phyloP scores from a whole-genome alignment of 2,113 vertebrate genomes.

The Myrmecobius fasciatus region DNA sequence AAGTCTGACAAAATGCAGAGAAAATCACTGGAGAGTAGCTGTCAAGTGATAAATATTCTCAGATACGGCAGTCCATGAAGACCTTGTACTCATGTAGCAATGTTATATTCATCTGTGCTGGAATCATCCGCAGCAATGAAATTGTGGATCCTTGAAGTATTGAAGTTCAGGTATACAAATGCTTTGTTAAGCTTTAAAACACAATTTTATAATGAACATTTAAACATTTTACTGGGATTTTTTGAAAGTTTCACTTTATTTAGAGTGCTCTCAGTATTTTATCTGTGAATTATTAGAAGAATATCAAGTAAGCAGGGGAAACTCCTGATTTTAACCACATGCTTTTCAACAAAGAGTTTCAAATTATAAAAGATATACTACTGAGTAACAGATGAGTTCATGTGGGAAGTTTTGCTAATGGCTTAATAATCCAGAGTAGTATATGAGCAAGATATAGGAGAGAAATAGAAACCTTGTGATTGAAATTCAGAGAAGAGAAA shows the following conservation, averaged over 20 bases:
- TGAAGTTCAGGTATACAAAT: not conserved
- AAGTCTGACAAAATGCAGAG: not conserved
- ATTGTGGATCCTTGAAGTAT: not conserved
- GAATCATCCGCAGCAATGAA: not conserved
- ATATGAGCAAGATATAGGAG: not conserved
- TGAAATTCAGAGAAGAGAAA: not conserved
- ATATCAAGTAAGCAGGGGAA: not conserved
- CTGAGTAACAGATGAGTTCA: not conserved
- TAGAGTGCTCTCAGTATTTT: not conserved
- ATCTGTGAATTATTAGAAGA: not conserved
- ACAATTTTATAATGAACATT: constrained; percentile 31
- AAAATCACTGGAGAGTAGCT: not conserved
- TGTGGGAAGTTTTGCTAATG: not conserved
- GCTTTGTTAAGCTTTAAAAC: not conserved
- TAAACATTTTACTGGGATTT: constrained; percentile 11
- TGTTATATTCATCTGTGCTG: not conserved
- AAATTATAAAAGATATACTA: not conserved
- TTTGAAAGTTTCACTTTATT: constrained; percentile 5
- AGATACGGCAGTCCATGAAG: not conserved
- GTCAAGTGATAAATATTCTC: not conserved
- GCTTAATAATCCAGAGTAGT: not conserved
- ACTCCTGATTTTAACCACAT: not conserved
- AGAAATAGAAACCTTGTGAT: not conserved
- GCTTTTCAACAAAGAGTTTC: not conserved
- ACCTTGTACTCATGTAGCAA: not conserved